These are phyloP conservation scores for Brachyistius frenatus DNA, from an alignment of 2,113 vertebrate genomes.

Conservation along the genomic window DNA sequence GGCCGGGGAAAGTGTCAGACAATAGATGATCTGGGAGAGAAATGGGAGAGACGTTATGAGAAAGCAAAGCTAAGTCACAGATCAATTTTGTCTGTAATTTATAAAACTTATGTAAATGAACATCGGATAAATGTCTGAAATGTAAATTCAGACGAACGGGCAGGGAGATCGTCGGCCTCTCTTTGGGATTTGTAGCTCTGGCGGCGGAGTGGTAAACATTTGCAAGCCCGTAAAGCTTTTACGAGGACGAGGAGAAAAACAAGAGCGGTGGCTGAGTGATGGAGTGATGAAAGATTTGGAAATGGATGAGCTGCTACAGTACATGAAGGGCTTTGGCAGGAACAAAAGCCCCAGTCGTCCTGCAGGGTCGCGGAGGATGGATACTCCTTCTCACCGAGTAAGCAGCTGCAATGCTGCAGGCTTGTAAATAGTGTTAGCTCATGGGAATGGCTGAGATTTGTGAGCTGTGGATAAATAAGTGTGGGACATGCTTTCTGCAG, in stretches of 20 bases:
- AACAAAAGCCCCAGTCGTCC: not conserved
- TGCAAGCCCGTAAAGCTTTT: conserved; percentile 44
- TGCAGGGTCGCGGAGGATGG: not conserved
- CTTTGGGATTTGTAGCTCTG: conserved; percentile 34
- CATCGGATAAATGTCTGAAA: not conserved
- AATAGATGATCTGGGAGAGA: conserved; percentile 90
- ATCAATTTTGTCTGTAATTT: not conserved
- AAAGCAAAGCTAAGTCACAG: not conserved
- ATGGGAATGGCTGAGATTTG: conserved; percentile 1
- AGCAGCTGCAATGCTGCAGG: conserved; percentile 18
- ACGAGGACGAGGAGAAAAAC: conserved; percentile 34
- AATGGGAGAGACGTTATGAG: not conserved
- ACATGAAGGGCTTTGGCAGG: conserved; percentile 1
- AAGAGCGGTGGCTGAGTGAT: conserved; percentile 6
- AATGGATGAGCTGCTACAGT: not conserved
- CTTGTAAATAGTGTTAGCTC: conserved; percentile 39
- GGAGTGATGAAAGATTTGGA: conserved; percentile 15
- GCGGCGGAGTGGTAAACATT: conserved; percentile 42
- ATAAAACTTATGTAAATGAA: not conserved
- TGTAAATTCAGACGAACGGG: not conserved
- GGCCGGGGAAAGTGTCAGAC: conserved; percentile 89
- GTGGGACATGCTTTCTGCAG: not conserved
- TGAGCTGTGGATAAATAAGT: conserved; percentile 6
- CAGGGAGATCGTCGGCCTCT: conserved; percentile 6
- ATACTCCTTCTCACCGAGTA: conserved; percentile 12